A percentile compares a stretch with the other conserved stretches of the same genome.
Evolutionary conservation across 2,113 vertebrate species (phyloP).

Genomic region (Rana temporaria): DNA sequence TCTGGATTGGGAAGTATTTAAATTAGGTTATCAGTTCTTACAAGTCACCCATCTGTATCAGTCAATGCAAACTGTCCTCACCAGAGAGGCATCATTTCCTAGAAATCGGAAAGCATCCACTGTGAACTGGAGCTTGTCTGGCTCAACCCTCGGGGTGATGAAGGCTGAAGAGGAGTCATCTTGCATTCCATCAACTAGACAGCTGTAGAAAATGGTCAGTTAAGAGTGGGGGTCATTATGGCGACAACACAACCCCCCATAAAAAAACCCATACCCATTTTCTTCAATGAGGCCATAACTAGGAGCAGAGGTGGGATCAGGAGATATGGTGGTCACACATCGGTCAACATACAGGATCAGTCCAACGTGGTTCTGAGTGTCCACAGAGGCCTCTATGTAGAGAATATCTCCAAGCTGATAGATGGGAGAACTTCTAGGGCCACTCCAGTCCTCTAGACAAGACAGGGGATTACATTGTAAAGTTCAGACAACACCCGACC

Average conservation of each 20-base stretch:
- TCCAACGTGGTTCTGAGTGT: not conserved
- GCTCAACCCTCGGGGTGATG: slow-evolving; percentile 57
- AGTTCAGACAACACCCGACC: not conserved
- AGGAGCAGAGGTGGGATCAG: slow-evolving; percentile 52
- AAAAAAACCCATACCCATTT: slow-evolving; percentile 58
- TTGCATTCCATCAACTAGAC: slow-evolving; percentile 61
- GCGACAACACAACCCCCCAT: not conserved
- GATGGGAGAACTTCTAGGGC: not conserved
- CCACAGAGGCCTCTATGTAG: slow-evolving; percentile 62
- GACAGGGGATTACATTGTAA: not conserved
- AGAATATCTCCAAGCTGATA: slow-evolving; percentile 19
- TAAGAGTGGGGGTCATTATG: not conserved
- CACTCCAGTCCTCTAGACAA: slow-evolving; percentile 10
- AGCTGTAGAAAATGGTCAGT: slow-evolving; percentile 37
- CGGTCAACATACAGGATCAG: slow-evolving; percentile 15
- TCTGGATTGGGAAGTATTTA: slow-evolving; percentile 49
- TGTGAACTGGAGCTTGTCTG: slow-evolving; percentile 59
- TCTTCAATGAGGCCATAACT: slow-evolving; percentile 66
- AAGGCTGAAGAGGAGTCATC: slow-evolving; percentile 63
- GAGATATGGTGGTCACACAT: slow-evolving; percentile 20
- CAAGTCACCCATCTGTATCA: not conserved
- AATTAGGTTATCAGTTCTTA: not conserved
- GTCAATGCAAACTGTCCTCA: slow-evolving; percentile 44
- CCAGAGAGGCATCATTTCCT: slow-evolving; percentile 51
- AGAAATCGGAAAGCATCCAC: slow-evolving; percentile 62